phyloP scores from a whole-genome alignment of 2,888 invertebrate species.

The Pollenia amentaria region DNA sequence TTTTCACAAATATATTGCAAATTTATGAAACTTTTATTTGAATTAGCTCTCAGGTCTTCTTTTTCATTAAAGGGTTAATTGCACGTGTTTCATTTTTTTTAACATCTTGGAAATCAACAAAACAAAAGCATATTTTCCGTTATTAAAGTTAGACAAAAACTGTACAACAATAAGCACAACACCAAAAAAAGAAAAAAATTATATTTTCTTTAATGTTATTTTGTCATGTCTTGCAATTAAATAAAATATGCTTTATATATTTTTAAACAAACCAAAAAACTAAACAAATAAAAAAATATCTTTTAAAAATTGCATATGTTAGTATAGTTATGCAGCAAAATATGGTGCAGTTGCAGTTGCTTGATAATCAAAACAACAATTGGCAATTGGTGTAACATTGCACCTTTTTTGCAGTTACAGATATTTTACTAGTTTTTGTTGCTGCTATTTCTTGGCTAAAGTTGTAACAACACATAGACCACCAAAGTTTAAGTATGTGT shows the following conservation, averaged over 20 bases:
- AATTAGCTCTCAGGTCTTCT: too few species aligned
- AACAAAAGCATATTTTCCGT: slow-evolving; percentile 34
- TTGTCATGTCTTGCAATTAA: slow-evolving; percentile 70
- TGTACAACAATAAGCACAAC: slow-evolving; percentile 21
- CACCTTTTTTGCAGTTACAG: slow-evolving; percentile 54
- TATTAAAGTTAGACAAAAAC: slow-evolving; percentile 27
- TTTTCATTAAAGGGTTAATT: slow-evolving; percentile 35
- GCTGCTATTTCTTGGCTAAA: neutral
- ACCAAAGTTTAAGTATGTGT: slow-evolving; percentile 62
- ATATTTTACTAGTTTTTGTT: slow-evolving; percentile 12
- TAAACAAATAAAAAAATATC: neutral
- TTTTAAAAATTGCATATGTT: slow-evolving; percentile 27
- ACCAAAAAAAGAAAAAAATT: neutral
- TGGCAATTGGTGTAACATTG: slow-evolving; percentile 69
- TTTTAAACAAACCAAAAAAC: slow-evolving; percentile 27
- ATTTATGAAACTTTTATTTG: too few species aligned
- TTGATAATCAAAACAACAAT: slow-evolving; percentile 69
- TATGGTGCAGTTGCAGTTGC: slow-evolving; percentile 5
- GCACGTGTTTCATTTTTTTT: slow-evolving; percentile 51
- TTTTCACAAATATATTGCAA: too few species aligned
- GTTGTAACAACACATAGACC: slow-evolving; percentile 36
- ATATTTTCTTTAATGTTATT: slow-evolving; percentile 49
- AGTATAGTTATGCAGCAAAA: neutral
- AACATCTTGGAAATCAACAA: slow-evolving; percentile 4
- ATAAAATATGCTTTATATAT: slow-evolving; percentile 60